Evolutionary conservation across 2,888 invertebrate genomes (phyloP).

Genomic region (Limnephilus rhombicus): DNA sequence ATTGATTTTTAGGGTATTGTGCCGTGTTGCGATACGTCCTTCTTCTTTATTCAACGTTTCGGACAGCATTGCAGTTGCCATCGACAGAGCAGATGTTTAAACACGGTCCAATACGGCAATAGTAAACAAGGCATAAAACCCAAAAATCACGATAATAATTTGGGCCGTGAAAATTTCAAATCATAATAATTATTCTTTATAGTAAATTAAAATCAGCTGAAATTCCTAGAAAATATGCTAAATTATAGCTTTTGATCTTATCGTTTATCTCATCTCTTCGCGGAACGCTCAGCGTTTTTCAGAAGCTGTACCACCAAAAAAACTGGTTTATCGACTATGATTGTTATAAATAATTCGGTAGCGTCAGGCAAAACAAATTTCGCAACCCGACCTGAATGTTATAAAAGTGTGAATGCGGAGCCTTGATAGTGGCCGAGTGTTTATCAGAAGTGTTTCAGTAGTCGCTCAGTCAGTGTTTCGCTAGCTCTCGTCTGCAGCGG

Average conservation of each 20-base stretch:
- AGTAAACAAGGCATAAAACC: too few species aligned
- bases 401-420: neutral
- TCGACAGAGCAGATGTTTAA: too few species aligned
- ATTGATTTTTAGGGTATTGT: too few species aligned
- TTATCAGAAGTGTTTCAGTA: conserved; percentile 56
- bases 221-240: neutral
- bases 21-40: too few species aligned
- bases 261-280: neutral
- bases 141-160: too few species aligned
- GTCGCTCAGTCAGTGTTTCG: conserved; percentile 58
- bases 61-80: too few species aligned
- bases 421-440: conserved; percentile 26
- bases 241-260: neutral
- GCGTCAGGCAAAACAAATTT: conserved; percentile 19
- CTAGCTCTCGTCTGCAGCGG: conserved; percentile 56
- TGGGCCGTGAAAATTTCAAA: too few species aligned
- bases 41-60: too few species aligned
- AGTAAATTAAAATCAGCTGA: neutral
- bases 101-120: too few species aligned
- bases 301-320: neutral
- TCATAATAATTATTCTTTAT: neutral
- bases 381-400: conserved; percentile 7
- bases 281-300: neutral
- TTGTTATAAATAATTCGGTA: neutral
- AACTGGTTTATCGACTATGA: neutral